phyloP scores from a whole-genome alignment of 2,797 vertebrate genomes.

The Arnoldichthys spilopterus region DNA sequence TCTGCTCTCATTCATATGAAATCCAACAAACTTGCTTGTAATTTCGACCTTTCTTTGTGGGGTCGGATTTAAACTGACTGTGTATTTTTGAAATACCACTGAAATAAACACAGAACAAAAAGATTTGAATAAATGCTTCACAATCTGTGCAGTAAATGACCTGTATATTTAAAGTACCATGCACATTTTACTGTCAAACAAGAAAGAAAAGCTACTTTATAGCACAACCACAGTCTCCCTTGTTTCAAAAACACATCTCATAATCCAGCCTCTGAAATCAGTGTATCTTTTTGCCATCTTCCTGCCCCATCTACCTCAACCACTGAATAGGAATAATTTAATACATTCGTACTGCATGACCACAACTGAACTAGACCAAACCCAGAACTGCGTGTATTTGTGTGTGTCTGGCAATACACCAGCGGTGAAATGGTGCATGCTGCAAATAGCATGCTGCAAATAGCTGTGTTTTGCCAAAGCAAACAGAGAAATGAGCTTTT shows the following conservation, averaged over 20 bases:
- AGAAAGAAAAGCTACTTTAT: not conserved
- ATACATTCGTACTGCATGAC: constrained; percentile 44
- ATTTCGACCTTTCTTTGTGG: not conserved
- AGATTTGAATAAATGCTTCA: not conserved
- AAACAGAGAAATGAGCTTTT: constrained; percentile 36
- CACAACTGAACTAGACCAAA: constrained; percentile 30
- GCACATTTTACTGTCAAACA: not conserved
- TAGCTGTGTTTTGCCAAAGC: constrained; percentile 36
- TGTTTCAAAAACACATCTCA: too few species aligned
- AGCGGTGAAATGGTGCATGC: constrained; percentile 34
- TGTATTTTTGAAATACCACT: not conserved
- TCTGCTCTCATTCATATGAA: not conserved
- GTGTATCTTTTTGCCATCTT: constrained; percentile 18
- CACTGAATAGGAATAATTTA: constrained; percentile 46
- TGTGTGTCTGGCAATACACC: not conserved
- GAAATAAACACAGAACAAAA: not conserved
- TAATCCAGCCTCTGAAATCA: too few species aligned
- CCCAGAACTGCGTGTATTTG: not conserved
- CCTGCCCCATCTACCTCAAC: constrained; percentile 14
- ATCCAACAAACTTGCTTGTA: not conserved
- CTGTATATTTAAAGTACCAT: not conserved
- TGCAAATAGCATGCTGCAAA: constrained; percentile 42
- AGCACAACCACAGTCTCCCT: not conserved
- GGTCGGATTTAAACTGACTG: not conserved
- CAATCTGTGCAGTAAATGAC: not conserved